Evolutionary conservation across 2,888 invertebrate genomes (phyloP).

Genomic region (Tromatobia lineatoria): DNA sequence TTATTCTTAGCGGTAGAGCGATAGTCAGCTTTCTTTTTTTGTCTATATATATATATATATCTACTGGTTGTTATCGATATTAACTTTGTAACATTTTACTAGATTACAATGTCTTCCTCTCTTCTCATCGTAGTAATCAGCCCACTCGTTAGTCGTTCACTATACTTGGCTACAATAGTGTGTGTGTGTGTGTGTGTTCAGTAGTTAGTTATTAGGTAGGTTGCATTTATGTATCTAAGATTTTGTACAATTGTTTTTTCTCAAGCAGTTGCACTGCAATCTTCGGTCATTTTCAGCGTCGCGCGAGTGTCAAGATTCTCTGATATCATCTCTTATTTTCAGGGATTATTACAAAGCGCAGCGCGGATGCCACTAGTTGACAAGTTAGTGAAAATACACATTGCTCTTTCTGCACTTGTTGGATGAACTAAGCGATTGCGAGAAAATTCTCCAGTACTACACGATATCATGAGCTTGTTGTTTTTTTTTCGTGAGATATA

Average conservation of each 20-base stretch:
- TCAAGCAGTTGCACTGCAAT: slow-evolving; percentile 28
- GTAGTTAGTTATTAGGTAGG: slow-evolving; percentile 54
- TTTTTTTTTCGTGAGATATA: neutral
- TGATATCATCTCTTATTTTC: slow-evolving; percentile 5
- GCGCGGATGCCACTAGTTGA: slow-evolving; percentile 3
- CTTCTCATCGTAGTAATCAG: slow-evolving; percentile 36
- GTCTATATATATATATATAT: slow-evolving; percentile 3
- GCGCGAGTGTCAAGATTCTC: neutral
- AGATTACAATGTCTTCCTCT: slow-evolving; percentile 14
- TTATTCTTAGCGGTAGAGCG: slow-evolving; percentile 57
- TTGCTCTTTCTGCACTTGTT: neutral
- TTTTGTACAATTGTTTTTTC: slow-evolving; percentile 69
- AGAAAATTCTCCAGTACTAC: neutral
- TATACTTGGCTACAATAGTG: slow-evolving; percentile 50
- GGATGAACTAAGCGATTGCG: neutral
- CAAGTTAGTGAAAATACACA: slow-evolving; percentile 10
- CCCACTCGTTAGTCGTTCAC: slow-evolving; percentile 19
- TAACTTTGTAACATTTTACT: slow-evolving; percentile 50
- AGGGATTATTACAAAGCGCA: slow-evolving; percentile 19
- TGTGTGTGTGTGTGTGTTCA: slow-evolving; percentile 30
- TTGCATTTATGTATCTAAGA: slow-evolving; percentile 65
- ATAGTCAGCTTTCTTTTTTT: slow-evolving; percentile 51
- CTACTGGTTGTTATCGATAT: slow-evolving; percentile 53
- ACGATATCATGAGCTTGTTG: neutral
- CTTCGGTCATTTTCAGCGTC: slow-evolving; percentile 23